phyloP scores from a whole-genome alignment of 2,888 invertebrate species.

The Pyralis farinalis region DNA sequence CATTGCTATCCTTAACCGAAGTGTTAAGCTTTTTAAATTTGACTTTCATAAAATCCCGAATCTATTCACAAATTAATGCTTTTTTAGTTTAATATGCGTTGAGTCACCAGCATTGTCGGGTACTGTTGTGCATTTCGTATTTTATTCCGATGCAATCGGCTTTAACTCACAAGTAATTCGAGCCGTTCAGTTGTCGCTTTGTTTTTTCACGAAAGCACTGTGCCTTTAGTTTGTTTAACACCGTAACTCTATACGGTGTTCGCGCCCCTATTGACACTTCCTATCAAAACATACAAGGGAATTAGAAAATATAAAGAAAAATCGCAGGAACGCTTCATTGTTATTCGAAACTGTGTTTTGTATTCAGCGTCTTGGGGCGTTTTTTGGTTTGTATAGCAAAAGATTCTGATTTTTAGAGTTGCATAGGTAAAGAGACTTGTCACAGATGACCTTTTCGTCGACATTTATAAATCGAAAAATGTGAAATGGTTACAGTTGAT shows the following conservation, averaged over 20 bases:
- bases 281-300: constrained; percentile 67
- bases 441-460: too few relatives aligned
- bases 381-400: too few relatives aligned
- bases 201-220: constrained; percentile 73
- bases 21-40: too few relatives aligned
- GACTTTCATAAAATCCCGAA: too few relatives aligned
- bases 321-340: constrained; percentile 7
- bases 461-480: too few relatives aligned
- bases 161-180: constrained; percentile 8
- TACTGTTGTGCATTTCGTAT: neutral
- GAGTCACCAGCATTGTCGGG: neutral
- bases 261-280: constrained; percentile 76
- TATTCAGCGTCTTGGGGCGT: too few relatives aligned
- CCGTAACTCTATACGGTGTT: constrained; percentile 64
- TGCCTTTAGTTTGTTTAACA: constrained; percentile 70
- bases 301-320: constrained; percentile 29
- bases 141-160: constrained; percentile 3
- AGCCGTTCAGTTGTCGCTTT: constrained; percentile 65
- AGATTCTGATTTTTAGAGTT: too few relatives aligned
- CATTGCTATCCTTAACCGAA: too few relatives aligned
- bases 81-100: constrained; percentile 5
- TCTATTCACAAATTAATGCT: too few relatives aligned
- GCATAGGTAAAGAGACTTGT: too few relatives aligned
- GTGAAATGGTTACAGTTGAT: too few relatives aligned
- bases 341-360: neutral